These are phyloP conservation scores for Onychomys arenicola DNA, from an alignment of 2,797 vertebrate genomes.

Conservation along the genomic window DNA sequence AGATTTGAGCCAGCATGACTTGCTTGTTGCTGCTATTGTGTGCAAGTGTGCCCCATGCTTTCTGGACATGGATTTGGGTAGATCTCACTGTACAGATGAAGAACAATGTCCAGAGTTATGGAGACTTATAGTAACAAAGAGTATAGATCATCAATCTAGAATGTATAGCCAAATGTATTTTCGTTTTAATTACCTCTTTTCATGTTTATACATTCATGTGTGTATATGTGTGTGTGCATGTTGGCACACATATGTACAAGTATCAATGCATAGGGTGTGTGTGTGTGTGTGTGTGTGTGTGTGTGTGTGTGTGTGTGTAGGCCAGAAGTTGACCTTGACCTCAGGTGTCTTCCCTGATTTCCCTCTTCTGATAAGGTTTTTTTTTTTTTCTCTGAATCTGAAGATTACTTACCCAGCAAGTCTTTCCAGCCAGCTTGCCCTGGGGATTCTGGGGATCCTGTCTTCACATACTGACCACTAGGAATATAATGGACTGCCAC, in stretches of 20 bases:
- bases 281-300: background rate
- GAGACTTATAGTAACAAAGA: background rate
- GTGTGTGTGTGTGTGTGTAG: background rate
- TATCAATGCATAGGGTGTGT: background rate
- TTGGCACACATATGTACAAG: background rate
- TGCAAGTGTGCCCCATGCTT: background rate
- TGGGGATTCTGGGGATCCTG: background rate
- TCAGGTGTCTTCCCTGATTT: background rate
- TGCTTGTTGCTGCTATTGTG: background rate
- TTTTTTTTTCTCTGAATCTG: background rate
- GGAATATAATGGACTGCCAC: background rate
- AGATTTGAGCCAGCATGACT: background rate
- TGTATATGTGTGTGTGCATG: background rate
- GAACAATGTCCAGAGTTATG: background rate
- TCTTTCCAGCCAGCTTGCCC: background rate
- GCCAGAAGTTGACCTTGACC: background rate
- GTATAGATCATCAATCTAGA: background rate
- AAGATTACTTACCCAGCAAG: background rate
- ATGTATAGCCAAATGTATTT: background rate
- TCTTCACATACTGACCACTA: background rate
- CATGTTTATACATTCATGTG: background rate
- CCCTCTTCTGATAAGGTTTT: background rate
- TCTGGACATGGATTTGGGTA: background rate
- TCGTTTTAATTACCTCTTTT: background rate
- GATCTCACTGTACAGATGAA: background rate